Percentiles rank a stretch among this genome's conserved stretches.
These are phyloP conservation scores for Siniperca undulata DNA, from an alignment of 2,797 vertebrate genomes.

Conservation along the genomic window DNA sequence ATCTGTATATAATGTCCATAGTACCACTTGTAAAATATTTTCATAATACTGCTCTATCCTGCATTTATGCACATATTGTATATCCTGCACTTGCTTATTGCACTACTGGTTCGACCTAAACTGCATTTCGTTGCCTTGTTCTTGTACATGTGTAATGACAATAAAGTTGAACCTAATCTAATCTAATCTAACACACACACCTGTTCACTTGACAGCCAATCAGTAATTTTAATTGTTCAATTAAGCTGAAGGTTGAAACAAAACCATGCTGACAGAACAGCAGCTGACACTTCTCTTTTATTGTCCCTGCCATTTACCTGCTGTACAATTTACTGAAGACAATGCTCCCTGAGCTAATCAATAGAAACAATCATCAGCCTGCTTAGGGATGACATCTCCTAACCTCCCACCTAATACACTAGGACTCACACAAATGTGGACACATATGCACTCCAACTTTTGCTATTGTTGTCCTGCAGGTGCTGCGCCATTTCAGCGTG, in stretches of 20 bases:
- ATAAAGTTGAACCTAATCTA: too few species aligned
- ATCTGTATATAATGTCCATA: too few species aligned
- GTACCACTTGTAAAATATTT: too few species aligned
- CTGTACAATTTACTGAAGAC: conserved; percentile 24
- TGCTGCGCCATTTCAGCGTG: conserved; percentile 78
- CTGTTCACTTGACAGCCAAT: conserved; percentile 50
- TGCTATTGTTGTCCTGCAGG: conserved; percentile 67
- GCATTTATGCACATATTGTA: too few species aligned
- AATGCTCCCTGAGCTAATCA: conserved; percentile 34
- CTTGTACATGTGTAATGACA: too few species aligned
- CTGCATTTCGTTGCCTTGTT: too few species aligned
- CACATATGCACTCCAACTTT: neutral
- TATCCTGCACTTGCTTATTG: too few species aligned
- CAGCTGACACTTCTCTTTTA: conserved; percentile 51
- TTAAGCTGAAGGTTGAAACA: conserved; percentile 64
- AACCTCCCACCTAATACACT: conserved; percentile 16
- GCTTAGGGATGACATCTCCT: conserved; percentile 25
- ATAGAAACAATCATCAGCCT: conserved; percentile 62
- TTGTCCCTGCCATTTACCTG: conserved; percentile 51
- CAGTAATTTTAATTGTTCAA: conserved; percentile 61
- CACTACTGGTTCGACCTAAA: too few species aligned
- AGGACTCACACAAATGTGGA: conserved; percentile 5
- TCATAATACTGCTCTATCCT: too few species aligned
- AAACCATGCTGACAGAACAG: conserved; percentile 48
- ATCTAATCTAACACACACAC: neutral